Evolutionary conservation across 2,797 vertebrate genomes (phyloP).

Genomic region (Passerculus sandwichensis): DNA sequence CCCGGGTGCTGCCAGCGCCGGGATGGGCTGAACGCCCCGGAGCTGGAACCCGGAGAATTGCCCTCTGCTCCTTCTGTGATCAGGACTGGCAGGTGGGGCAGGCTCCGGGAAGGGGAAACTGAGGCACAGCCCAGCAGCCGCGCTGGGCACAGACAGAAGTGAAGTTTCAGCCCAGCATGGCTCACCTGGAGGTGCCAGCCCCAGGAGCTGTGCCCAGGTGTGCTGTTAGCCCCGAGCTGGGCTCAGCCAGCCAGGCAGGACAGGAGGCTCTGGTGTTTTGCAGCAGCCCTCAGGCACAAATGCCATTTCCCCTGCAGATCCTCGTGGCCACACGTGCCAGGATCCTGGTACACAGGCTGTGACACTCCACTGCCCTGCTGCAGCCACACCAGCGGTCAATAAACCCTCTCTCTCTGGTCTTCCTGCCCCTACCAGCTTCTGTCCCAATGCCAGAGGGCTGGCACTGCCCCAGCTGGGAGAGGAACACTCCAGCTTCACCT

Average conservation of each 20-base stretch:
- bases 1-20: background rate
- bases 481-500: background rate
- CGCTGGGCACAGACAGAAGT: background rate
- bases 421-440: background rate
- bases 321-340: background rate
- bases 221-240: background rate
- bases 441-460: background rate
- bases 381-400: background rate
- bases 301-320: background rate
- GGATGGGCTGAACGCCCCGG: rapidly evolving
- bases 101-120: background rate
- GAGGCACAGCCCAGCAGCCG: background rate
- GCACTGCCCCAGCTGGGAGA: background rate
- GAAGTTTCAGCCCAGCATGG: rapidly evolving
- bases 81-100: background rate
- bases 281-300: background rate
- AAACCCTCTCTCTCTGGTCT: background rate
- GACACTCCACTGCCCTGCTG: background rate
- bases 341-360: background rate
- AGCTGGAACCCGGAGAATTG: background rate
- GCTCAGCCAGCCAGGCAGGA: background rate
- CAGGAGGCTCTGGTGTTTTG: background rate
- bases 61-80: background rate
- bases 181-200: background rate
- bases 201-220: background rate